A percentile compares a stretch with the other conserved stretches of the same genome.
These are phyloP conservation scores for Perodicticus potto DNA, from an alignment of 2,797 vertebrate genomes.

Conservation along the genomic window DNA sequence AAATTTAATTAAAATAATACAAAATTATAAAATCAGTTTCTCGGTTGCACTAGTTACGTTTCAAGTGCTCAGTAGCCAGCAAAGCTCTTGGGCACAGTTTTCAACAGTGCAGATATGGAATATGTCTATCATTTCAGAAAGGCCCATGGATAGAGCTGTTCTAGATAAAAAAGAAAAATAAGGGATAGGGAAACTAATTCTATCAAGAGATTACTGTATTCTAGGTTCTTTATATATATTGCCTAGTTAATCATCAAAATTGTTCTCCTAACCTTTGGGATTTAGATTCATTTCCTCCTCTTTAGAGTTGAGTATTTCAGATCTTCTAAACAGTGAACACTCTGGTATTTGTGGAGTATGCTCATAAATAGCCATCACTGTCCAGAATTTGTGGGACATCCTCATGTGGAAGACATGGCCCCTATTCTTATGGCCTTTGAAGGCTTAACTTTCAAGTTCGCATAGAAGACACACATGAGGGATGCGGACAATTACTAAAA, in stretches of 20 bases:
- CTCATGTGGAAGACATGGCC: background rate
- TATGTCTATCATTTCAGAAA: conserved; percentile 17
- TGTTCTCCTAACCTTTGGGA: background rate
- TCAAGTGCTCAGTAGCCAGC: background rate
- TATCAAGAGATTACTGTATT: background rate
- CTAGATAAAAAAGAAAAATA: background rate
- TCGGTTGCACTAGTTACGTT: background rate
- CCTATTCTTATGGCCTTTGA: background rate
- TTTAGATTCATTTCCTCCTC: conserved; percentile 11
- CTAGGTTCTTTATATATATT: background rate
- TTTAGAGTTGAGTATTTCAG: background rate
- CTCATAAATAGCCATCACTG: background rate
- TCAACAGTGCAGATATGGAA: background rate
- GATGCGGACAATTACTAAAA: background rate
- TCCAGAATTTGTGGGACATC: background rate
- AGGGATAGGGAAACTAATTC: background rate
- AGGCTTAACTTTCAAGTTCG: background rate
- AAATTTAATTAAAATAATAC: background rate
- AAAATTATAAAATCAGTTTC: conserved; percentile 1
- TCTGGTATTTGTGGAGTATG: background rate
- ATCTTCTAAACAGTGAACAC: background rate
- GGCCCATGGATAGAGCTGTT: background rate
- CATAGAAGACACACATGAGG: background rate
- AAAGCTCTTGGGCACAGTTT: background rate
- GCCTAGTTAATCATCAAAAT: background rate